Percentiles rank a stretch among this genome's conserved stretches.
Evolutionary conservation across 2,888 invertebrate genomes (phyloP).

Genomic region (Sisyra nigra): DNA sequence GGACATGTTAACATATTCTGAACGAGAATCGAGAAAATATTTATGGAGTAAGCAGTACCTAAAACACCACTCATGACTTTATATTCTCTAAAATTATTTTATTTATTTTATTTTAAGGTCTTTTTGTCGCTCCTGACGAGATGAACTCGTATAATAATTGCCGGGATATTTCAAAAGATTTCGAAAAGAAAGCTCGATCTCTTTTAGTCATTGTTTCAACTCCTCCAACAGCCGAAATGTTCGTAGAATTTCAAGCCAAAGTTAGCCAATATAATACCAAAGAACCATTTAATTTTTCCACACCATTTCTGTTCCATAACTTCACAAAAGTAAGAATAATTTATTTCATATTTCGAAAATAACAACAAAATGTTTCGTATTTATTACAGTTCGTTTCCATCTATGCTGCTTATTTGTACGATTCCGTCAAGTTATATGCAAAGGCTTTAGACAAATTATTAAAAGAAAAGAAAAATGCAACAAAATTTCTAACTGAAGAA

Average conservation of each 20-base stretch:
- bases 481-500: constrained; percentile 36
- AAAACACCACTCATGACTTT: neutral
- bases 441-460: constrained; percentile 65
- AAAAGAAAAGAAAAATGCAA: constrained; percentile 27
- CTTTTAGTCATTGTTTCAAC: constrained; percentile 80
- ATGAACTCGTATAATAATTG: constrained; percentile 39
- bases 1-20: constrained; percentile 77
- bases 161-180: constrained; percentile 42
- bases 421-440: constrained; percentile 85
- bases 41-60: constrained; percentile 48
- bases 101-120: constrained; percentile 2
- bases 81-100: neutral
- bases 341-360: constrained; percentile 3
- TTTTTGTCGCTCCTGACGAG: constrained; percentile 32
- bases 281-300: constrained; percentile 66
- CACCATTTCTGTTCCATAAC: constrained; percentile 38
- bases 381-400: constrained; percentile 65
- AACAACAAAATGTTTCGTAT: constrained; percentile 9
- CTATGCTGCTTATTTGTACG: constrained; percentile 88
- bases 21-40: constrained; percentile 59
- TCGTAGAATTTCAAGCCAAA: constrained; percentile 59
- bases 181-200: constrained; percentile 58
- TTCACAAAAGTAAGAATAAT: constrained; percentile 22
- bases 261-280: constrained; percentile 64
- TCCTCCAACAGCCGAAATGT: constrained; percentile 52